Evolutionary conservation across 2,113 vertebrate species (phyloP).

Genomic region (Orthonyx spaldingii): DNA sequence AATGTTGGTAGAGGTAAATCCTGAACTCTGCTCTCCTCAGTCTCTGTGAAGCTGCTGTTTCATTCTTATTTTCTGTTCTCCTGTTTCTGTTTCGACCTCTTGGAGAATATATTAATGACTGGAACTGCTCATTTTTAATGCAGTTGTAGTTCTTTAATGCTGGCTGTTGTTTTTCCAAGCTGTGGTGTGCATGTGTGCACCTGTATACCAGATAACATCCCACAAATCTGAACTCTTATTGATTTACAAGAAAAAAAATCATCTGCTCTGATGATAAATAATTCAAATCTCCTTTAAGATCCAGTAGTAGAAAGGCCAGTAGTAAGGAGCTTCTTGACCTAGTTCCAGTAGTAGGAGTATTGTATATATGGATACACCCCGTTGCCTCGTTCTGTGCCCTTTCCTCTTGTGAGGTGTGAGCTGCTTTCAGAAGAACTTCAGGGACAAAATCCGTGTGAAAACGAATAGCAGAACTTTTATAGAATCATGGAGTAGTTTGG

Average conservation of each 20-base stretch:
- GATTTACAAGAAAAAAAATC: not conserved
- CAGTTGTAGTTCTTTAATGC: not conserved
- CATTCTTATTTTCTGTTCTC: not conserved
- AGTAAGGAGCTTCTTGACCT: not conserved
- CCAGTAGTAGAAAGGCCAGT: not conserved
- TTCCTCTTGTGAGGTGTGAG: not conserved
- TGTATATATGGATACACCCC: rapidly evolving
- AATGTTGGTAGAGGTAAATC: not conserved
- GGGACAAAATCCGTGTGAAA: not conserved
- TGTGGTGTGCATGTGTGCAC: not conserved
- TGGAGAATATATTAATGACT: not conserved
- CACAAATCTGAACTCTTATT: not conserved
- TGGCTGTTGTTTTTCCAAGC: not conserved
- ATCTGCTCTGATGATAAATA: not conserved
- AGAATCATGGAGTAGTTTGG: not conserved
- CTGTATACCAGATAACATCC: not conserved
- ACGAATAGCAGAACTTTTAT: not conserved
- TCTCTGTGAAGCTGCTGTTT: not conserved
- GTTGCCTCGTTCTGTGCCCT: not conserved
- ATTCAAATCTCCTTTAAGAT: not conserved
- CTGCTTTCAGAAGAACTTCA: not conserved
- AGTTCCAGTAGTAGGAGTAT: not conserved
- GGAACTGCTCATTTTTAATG: not conserved
- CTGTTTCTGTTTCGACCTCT: not conserved
- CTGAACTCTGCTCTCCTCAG: not conserved